Base-by-base conservation (phyloP, 2,888 invertebrate genomes). In the Parelbella ahira region DNA sequence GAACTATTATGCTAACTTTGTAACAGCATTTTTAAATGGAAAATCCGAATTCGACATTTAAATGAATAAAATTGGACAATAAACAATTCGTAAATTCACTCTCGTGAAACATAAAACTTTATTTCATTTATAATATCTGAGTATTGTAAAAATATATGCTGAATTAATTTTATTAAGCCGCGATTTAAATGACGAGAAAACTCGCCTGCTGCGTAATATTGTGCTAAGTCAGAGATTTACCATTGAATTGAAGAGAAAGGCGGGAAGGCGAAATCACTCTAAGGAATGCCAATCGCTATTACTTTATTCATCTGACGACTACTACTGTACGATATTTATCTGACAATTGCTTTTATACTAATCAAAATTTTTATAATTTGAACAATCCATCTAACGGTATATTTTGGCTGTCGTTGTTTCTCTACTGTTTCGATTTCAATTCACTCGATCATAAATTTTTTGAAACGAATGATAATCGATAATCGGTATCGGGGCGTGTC, bases 261-360 rank as follows among this genome's bases (percentile, higher is more conserved):
- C 28, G 37, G 21, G 41, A 41, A 46, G 45, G 33, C 45, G 37
- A 47, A 48, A 44, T 41, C 50, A 30, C 2, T 20, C 28, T n/a
- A 13, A 9, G 25, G 37, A 43, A 46, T 47, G 44, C 39, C 44
- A 3, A 27, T 28, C 44, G 28, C 47, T 50, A 51, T 49, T 45
- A 49, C 41, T 44, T 44, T 38, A 39, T 49, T 50, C 37, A 43
- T 30, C 32, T 41, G 27, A 23, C 32, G 39, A 34, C 42, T 45
- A 45, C 21, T 25, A 46, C 10, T 24, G 24, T 37, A 44, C 34
- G 44, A 49, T 49, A 48, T 46, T 30, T n/a, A n/a, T n/a, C n/a
- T n/a, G n/a, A n/a, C n/a, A n/a, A n/a, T n/a, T n/a, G n/a, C n/a
- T n/a, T n/a, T n/a, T n/a, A n/a, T n/a, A n/a, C n/a, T n/a, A n/a